Conservation (phyloP, 2,113 vertebrate species). For the Pelobates fuscus region DNA sequence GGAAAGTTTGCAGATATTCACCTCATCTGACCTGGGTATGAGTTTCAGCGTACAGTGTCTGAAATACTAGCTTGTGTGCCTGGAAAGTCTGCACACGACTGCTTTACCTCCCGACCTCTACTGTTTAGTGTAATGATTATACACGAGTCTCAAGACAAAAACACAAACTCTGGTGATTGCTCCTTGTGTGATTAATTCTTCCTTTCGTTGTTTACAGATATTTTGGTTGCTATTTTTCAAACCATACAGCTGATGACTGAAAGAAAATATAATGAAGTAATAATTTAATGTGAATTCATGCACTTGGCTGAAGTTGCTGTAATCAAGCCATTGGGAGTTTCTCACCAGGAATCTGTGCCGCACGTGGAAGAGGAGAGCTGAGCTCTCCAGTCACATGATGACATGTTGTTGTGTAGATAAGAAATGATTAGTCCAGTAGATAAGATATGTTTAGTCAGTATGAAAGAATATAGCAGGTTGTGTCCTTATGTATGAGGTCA, state of each 20-base stretch:
- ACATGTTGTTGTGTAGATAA: background rate
- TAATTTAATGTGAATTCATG: background rate
- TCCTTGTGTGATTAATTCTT: background rate
- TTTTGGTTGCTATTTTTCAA: background rate
- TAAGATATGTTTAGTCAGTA: background rate
- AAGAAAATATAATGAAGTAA: background rate
- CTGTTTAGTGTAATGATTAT: background rate
- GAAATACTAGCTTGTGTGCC: conserved; percentile 1
- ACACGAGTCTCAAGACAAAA: background rate
- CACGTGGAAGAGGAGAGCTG: no score
- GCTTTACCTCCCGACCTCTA: background rate
- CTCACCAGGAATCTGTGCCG: background rate
- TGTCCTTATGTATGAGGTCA: background rate
- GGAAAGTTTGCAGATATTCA: conserved; percentile 14
- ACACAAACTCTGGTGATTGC: background rate
- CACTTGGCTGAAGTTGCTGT: background rate
- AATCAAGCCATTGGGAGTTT: background rate
- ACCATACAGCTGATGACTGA: background rate
- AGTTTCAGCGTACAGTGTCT: background rate
- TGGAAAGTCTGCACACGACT: background rate
- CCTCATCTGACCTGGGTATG: background rate
- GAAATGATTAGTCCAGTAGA: background rate
- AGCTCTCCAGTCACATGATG: no score
- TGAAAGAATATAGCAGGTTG: background rate
- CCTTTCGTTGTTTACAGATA: conserved; percentile 1